Evolutionary conservation across 2,888 invertebrate species (phyloP).

Genomic region (Drosophila fungiperda): DNA sequence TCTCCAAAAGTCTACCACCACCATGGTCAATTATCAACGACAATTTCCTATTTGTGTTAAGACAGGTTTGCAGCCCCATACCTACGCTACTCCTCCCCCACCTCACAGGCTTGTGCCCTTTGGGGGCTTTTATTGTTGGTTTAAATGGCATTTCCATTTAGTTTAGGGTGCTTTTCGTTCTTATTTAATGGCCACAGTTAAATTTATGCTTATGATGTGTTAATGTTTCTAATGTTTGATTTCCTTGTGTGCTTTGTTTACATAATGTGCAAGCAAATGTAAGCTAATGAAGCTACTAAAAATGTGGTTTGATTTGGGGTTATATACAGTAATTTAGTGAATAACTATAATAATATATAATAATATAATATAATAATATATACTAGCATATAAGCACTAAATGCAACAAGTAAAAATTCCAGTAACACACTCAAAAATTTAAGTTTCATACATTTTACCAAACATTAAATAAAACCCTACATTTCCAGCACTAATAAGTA

Average conservation of each 20-base stretch:
- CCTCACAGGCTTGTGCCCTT: slow-evolving; percentile 33
- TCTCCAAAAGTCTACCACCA: slow-evolving; percentile 20
- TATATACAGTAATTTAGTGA: not conserved
- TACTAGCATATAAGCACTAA: no score
- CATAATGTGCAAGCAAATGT: slow-evolving; percentile 9
- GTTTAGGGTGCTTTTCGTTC: slow-evolving; percentile 37
- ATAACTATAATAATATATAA: no score
- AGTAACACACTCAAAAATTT: not conserved
- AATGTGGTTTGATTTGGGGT: not conserved
- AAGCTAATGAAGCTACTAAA: not conserved
- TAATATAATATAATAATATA: no score
- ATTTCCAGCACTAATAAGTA: not conserved
- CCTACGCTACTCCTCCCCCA: not conserved
- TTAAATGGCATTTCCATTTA: slow-evolving; percentile 71
- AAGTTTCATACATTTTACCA: not conserved
- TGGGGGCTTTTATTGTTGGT: slow-evolving; percentile 58
- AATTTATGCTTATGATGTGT: slow-evolving; percentile 76
- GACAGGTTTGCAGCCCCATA: slow-evolving; percentile 48
- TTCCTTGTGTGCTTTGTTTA: slow-evolving; percentile 13
- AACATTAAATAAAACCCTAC: not conserved
- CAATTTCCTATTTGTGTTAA: slow-evolving; percentile 74
- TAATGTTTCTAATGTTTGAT: slow-evolving; percentile 55
- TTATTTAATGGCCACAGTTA: slow-evolving; percentile 43
- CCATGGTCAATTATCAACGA: slow-evolving; percentile 76
- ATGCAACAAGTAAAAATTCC: not conserved